phyloP scores from a whole-genome alignment of 1,140 invertebrate genomes.

The Drosophila paulistorum region DNA sequence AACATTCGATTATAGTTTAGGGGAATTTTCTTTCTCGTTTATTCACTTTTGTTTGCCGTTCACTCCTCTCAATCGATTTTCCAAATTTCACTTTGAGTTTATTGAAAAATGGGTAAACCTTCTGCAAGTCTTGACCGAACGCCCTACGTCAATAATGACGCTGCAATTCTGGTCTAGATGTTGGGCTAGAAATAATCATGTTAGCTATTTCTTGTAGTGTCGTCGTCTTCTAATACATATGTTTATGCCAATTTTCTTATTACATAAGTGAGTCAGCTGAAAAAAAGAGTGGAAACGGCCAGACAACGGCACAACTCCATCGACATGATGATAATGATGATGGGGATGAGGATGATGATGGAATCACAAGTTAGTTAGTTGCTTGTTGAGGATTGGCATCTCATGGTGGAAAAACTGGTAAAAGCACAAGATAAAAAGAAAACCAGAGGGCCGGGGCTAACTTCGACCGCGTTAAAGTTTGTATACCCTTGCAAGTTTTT shows the following conservation, averaged over 20 bases:
- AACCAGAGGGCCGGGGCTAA: no score
- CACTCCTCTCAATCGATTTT: not conserved
- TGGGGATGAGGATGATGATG: constrained; percentile 14
- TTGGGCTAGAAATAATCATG: constrained; percentile 48
- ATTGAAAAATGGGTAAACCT: constrained; percentile 24
- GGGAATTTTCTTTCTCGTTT: not conserved
- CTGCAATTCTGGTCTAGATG: constrained; percentile 44
- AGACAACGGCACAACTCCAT: constrained; percentile 18
- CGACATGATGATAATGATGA: not conserved
- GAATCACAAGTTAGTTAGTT: constrained; percentile 37
- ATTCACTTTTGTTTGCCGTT: not conserved
- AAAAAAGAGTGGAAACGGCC: constrained; percentile 12
- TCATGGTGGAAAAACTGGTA: constrained; percentile 16
- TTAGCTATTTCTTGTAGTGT: constrained; percentile 50
- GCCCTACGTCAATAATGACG: constrained; percentile 44
- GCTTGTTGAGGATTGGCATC: constrained; percentile 14
- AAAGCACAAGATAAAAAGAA: constrained; percentile 5
- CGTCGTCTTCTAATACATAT: constrained; percentile 66
- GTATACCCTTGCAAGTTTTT: no score
- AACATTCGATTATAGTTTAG: not conserved
- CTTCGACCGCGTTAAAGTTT: no score
- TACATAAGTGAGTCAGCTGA: constrained; percentile 78
- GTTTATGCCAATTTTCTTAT: constrained; percentile 78
- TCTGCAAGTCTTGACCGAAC: constrained; percentile 13
- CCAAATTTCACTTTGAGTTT: constrained; percentile 27